Percentiles rank a stretch among this genome's conserved stretches.
These are phyloP conservation scores for Diloba caeruleocephala DNA, from an alignment of 2,888 invertebrate genomes.

Conservation along the genomic window DNA sequence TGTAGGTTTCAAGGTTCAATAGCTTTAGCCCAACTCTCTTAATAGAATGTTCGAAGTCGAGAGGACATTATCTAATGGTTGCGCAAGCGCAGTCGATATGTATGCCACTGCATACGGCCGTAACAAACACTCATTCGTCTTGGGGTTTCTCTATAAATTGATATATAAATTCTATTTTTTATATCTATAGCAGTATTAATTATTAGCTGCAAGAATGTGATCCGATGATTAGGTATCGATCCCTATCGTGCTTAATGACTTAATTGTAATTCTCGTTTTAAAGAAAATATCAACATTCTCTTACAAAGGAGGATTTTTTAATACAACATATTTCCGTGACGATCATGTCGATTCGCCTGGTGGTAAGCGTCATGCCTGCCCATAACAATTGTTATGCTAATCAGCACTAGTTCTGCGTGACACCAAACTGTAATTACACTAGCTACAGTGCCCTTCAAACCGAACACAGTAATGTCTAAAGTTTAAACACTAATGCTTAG, in stretches of 20 bases:
- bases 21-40: conserved; percentile 38
- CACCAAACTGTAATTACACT: too few species aligned
- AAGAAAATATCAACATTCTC: too few species aligned
- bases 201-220: neutral
- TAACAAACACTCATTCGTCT: conserved; percentile 5
- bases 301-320: too few species aligned
- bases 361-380: too few species aligned
- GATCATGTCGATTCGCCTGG: too few species aligned
- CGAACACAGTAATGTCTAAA: too few species aligned
- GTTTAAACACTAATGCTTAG: too few species aligned
- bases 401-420: too few species aligned
- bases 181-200: neutral
- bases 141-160: conserved; percentile 6
- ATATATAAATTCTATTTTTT: neutral
- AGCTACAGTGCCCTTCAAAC: too few species aligned
- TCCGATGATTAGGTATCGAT: neutral
- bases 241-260: neutral
- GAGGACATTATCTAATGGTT: conserved; percentile 78
- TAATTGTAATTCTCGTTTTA: too few species aligned
- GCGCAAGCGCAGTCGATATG: conserved; percentile 58
- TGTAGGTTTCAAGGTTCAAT: conserved; percentile 49
- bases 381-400: too few species aligned
- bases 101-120: conserved; percentile 53
- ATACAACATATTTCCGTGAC: too few species aligned
- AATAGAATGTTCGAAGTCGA: conserved; percentile 63